Base-by-base conservation (phyloP, 2,888 invertebrate genomes). In the Dynastes grantii region DNA sequence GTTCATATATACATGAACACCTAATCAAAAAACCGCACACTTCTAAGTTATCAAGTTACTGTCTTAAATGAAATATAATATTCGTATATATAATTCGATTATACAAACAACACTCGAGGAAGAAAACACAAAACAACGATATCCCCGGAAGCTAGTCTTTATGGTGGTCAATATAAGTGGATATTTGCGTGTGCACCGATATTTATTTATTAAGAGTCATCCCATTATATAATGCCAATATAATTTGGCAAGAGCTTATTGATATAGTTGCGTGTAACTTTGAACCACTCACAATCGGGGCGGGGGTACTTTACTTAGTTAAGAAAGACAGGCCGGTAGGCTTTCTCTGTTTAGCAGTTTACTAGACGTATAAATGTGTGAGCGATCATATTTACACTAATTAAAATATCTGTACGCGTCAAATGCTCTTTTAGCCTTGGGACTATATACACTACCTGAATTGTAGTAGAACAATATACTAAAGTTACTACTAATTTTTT, bases 31-130 rank as follows among this genome's bases (percentile, higher is more conserved):
- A 53, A n/a, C 32, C 13, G 13, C 2, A 40, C 58, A 73, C 73
- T 73, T 73, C 16, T 73, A 73, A 22, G 58, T 58, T 58, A 73
- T 73, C 73, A 40, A 58, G 37, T 70, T 73, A 73, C 61, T 32
- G 58, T 58, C 40, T 73, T 73, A 58, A 58, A n/a, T 37, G 73
- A 73, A 73, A 73, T 73, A 40, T 58, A 40, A 73, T 73, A 55
- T 37, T 13, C 13, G 16, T 55, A 58, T 16, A 16, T 6, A 40
- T 73, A 73, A 73, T 73, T 22, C 6, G 58, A 73, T 73, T 73
- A 73, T 16, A 32, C 2, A 22, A 4, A n/a, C 0, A 22, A 22
- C 61, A 61, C 61, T n/a, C 22, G 45, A 22, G 3, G 22, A 45
- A 16, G 9, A 67, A 40, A 51, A 51, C 22, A 22, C 29, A 45